Conservation (phyloP, 1,140 invertebrate genomes). For the Drosophila micromelanica region DNA sequence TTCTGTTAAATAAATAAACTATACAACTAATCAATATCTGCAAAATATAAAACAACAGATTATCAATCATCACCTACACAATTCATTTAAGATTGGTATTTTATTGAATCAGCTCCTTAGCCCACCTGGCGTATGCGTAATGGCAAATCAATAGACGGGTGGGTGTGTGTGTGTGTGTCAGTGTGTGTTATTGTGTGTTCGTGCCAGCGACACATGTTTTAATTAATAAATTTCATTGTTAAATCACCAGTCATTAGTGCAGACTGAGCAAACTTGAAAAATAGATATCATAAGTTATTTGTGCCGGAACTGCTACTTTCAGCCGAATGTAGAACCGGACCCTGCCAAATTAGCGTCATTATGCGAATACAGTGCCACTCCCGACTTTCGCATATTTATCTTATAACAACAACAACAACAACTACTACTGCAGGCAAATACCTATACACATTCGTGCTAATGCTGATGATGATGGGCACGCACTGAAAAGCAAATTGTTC, state of each 20-base stretch:
- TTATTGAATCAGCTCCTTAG: conserved; percentile 6
- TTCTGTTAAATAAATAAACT: no score
- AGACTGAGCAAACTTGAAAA: conserved; percentile 61
- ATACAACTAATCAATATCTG: background rate
- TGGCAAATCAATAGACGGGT: conserved; percentile 59
- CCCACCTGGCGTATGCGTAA: conserved; percentile 48
- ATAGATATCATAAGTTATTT: conserved; percentile 69
- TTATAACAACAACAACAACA: conserved; percentile 40
- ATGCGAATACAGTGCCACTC: conserved; percentile 60
- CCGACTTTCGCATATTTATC: conserved; percentile 50
- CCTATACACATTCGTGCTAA: conserved; percentile 63
- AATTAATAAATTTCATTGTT: conserved; percentile 82
- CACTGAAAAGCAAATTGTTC: conserved; percentile 71
- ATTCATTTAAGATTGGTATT: conserved; percentile 14
- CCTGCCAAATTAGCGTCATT: conserved; percentile 70
- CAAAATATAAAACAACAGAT: background rate
- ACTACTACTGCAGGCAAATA: conserved; percentile 7
- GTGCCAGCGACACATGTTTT: conserved; percentile 76
- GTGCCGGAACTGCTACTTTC: conserved; percentile 26
- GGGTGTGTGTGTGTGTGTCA: background rate
- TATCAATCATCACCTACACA: conserved; percentile 20
- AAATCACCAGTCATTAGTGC: conserved; percentile 71
- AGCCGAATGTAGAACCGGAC: conserved; percentile 29
- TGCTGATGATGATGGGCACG: conserved; percentile 80
- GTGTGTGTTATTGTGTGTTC: conserved; percentile 35